These are phyloP conservation scores for Pomatostomus ruficeps DNA, from an alignment of 2,113 vertebrate species.

Conservation along the genomic window DNA sequence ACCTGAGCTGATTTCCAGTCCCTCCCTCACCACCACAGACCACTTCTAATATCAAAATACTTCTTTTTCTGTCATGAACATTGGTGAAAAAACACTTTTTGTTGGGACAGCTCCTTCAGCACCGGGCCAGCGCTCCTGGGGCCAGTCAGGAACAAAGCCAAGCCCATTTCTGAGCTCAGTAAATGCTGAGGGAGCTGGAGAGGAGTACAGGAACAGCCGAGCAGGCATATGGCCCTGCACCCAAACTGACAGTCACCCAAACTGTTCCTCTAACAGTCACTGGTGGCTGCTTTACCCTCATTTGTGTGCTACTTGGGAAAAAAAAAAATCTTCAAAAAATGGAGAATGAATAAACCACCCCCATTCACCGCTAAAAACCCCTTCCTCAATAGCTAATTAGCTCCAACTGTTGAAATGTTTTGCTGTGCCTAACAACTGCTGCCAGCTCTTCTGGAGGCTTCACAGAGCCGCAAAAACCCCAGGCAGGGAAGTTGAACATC, in stretches of 20 bases:
- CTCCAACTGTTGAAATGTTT: neutral
- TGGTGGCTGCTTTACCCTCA: neutral
- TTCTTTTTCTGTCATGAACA: too few relatives aligned
- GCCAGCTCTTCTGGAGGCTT: neutral
- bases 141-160: neutral
- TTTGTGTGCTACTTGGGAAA: neutral
- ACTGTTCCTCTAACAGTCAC: neutral
- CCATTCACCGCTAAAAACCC: neutral
- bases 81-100: neutral
- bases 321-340: neutral
- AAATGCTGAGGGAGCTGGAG: fast-evolving
- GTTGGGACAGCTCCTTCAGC: neutral
- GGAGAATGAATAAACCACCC: neutral
- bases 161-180: neutral
- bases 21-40: neutral
- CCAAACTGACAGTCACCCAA: neutral
- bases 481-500: neutral
- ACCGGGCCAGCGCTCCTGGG: fast-evolving
- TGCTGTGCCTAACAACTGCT: neutral
- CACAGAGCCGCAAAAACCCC: neutral
- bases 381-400: neutral
- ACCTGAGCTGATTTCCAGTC: neutral
- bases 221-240: neutral
- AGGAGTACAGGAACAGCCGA: neutral
- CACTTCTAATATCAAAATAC: too few relatives aligned